phyloP scores from a whole-genome alignment of 2,113 vertebrate genomes.

The Clarias gariepinus region DNA sequence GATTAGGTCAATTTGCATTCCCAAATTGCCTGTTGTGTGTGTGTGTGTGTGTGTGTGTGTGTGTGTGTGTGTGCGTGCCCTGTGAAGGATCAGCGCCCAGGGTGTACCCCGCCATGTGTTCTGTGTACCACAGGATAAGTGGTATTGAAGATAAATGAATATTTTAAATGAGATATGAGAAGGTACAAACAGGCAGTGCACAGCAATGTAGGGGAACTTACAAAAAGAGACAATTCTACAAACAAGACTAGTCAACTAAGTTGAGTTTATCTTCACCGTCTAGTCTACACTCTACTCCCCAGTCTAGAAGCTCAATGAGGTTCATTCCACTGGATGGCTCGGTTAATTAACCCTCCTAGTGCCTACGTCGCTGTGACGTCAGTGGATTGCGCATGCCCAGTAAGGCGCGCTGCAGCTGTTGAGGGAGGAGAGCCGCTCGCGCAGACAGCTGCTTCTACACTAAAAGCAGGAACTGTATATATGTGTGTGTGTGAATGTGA shows the following conservation, averaged over 20 bases:
- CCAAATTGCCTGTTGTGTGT: too few species aligned
- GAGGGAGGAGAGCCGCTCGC: slow-evolving; percentile 40
- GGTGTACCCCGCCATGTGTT: too few species aligned
- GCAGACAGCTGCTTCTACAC: slow-evolving; percentile 27
- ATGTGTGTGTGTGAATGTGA: background rate
- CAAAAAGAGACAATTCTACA: background rate
- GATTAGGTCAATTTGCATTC: too few species aligned
- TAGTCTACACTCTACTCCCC: background rate
- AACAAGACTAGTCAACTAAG: background rate
- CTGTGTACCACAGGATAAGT: too few species aligned
- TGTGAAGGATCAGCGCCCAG: too few species aligned
- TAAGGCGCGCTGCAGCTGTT: slow-evolving; percentile 27
- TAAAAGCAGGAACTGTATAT: slow-evolving; percentile 25
- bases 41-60: too few species aligned
- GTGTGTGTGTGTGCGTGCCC: too few species aligned
- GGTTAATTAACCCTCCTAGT: slow-evolving; percentile 17
- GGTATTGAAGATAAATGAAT: too few species aligned
- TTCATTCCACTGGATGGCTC: background rate
- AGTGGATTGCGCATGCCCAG: slow-evolving; percentile 18
- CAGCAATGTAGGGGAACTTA: too few species aligned
- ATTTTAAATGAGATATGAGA: too few species aligned
- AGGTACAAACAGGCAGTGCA: too few species aligned
- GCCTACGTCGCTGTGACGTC: slow-evolving; percentile 23
- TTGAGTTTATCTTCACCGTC: background rate
- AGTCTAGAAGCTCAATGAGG: background rate